These are phyloP conservation scores for Oostethus manadensis DNA, from an alignment of 2,113 vertebrate genomes.

Conservation along the genomic window DNA sequence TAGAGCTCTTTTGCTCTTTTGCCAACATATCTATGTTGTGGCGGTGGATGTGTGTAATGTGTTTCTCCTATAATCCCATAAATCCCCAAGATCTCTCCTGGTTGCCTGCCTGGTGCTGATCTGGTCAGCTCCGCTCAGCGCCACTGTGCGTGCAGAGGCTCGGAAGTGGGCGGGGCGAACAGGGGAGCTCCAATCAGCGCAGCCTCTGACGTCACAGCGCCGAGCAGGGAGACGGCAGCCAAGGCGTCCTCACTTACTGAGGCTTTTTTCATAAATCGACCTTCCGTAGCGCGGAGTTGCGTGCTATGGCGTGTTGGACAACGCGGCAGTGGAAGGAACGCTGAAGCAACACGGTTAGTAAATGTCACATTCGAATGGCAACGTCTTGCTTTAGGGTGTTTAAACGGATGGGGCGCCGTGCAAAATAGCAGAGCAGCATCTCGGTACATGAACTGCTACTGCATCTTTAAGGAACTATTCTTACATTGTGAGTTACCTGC, in stretches of 20 bases:
- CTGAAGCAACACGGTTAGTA: constrained; percentile 50
- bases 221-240: constrained; percentile 19
- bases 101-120: constrained; percentile 45
- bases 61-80: too few species aligned
- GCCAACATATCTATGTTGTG: too few species aligned
- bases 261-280: constrained; percentile 16
- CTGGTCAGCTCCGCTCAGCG: constrained; percentile 57
- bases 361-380: constrained; percentile 3
- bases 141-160: constrained; percentile 41
- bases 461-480: background rate
- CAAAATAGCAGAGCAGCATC: constrained; percentile 25
- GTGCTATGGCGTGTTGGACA: constrained; percentile 2
- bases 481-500: background rate
- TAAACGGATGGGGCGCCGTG: constrained; percentile 31
- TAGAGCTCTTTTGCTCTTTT: too few species aligned
- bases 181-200: constrained; percentile 34
- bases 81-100: too few species aligned
- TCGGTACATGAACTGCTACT: background rate
- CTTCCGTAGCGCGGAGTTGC: constrained; percentile 1
- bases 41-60: too few species aligned
- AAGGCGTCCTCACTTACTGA: constrained; percentile 22
- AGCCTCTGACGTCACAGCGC: constrained; percentile 33
- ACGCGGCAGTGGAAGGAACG: constrained; percentile 20
- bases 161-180: constrained; percentile 62
- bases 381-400: constrained; percentile 4